Conservation (phyloP, 2,113 vertebrate genomes). For the Tachycineta bicolor region DNA sequence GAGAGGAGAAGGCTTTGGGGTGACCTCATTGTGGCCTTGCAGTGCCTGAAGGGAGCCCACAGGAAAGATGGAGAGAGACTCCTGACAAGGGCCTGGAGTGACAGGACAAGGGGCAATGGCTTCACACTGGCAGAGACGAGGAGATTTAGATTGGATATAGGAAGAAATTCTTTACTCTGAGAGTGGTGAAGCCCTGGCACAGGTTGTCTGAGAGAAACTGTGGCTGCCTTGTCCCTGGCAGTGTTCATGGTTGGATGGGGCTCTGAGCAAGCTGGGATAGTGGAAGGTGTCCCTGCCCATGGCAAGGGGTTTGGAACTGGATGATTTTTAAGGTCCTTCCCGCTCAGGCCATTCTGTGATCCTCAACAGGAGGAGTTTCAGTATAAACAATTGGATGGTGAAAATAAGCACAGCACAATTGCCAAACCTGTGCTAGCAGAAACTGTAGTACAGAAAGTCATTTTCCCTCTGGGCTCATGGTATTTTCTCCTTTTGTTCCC, state of each 20-base stretch:
- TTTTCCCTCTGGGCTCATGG: not conserved
- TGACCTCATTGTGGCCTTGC: not conserved
- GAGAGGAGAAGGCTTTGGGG: not conserved
- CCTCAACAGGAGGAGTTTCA: not conserved
- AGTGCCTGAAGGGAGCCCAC: not conserved
- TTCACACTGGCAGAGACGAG: rapidly evolving
- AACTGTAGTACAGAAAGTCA: not conserved
- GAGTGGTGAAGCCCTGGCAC: not conserved
- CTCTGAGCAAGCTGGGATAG: rapidly evolving
- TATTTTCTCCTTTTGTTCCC: not conserved
- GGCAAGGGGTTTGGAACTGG: not conserved
- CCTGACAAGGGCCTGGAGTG: not conserved
- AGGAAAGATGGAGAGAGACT: not conserved
- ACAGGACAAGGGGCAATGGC: not conserved
- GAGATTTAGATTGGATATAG: not conserved
- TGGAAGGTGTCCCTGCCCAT: not conserved
- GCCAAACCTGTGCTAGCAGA: not conserved
- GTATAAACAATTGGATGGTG: not conserved
- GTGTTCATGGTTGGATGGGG: rapidly evolving
- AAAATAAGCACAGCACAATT: not conserved
- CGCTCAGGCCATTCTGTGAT: not conserved
- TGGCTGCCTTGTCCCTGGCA: not conserved
- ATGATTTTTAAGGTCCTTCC: not conserved
- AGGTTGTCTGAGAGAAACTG: not conserved
- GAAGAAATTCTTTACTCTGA: not conserved